A percentile compares a stretch with the other conserved stretches of the same genome.
Evolutionary conservation across 2,797 vertebrate species (phyloP).

Genomic region (Amblyopsis hoosieri): DNA sequence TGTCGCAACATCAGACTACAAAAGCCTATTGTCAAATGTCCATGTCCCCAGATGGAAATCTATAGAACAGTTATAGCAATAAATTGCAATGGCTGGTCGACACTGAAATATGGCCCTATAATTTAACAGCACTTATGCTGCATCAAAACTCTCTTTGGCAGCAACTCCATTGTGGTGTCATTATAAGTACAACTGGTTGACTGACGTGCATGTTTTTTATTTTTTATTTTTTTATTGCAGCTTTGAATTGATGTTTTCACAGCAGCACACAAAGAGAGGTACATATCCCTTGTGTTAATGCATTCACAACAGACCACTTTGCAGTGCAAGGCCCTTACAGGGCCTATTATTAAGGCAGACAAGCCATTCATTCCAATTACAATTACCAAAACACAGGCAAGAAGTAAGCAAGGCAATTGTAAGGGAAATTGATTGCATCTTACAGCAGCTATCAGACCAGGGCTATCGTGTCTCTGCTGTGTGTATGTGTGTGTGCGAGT

Average conservation of each 20-base stretch:
- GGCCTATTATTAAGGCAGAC: slow-evolving; percentile 70
- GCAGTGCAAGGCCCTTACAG: slow-evolving; percentile 52
- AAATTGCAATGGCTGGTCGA: slow-evolving; percentile 33
- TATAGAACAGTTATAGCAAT: slow-evolving; percentile 19
- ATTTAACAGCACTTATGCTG: slow-evolving; percentile 47
- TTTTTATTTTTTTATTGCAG: neutral
- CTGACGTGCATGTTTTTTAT: neutral
- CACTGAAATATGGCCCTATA: slow-evolving; percentile 32
- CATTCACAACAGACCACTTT: slow-evolving; percentile 47
- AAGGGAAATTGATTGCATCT: slow-evolving; percentile 79
- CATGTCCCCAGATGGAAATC: slow-evolving; percentile 8
- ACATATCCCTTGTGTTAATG: slow-evolving; percentile 44
- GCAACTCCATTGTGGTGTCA: neutral
- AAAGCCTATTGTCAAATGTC: neutral
- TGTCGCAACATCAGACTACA: neutral
- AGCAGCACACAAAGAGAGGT: slow-evolving; percentile 33
- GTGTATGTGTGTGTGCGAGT: slow-evolving; percentile 8
- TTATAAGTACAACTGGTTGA: slow-evolving; percentile 14
- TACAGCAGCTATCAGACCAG: slow-evolving; percentile 55
- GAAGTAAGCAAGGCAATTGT: slow-evolving; percentile 60
- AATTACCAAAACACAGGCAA: slow-evolving; percentile 56
- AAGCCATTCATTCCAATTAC: slow-evolving; percentile 80
- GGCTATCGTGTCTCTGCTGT: slow-evolving; percentile 29
- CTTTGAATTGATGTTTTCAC: slow-evolving; percentile 28
- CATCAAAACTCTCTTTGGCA: slow-evolving; percentile 29